Evolutionary conservation across 1,140 invertebrate genomes (phyloP), one percentile per base, ranked within the genome.

Genomic region (Ceratosolen solmsi): DNA sequence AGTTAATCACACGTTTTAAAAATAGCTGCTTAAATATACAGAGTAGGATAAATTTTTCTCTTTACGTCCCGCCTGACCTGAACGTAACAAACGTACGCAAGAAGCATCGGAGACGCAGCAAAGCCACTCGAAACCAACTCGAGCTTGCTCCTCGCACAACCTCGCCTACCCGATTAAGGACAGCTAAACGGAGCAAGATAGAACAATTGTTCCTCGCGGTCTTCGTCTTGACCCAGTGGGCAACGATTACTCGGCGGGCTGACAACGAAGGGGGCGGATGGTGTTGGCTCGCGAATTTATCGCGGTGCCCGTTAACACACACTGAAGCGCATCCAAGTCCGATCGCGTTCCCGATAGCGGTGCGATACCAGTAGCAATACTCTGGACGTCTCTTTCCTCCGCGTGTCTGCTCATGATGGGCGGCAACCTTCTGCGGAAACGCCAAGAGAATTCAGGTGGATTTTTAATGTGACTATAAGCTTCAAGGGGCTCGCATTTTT

Each of bases 301-400:
- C 78, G 36, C n/a, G n/a, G n/a, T 25, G 25, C 68, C 25, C 20
- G 41, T 25, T 41, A 11, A 49, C 65, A 56, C 36, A 4, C 30
- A 3, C 60, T 13, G 22, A 60, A 30, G 22, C 17, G 25, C 49
- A 71, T 38, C n/a, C n/a, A 65, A 27, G 56, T 80, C 56, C 22
- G 79, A 65, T 80, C 58, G 79, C 74, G 71, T 74, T 80, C 72
- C 51, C 36, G 79, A 80, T 80, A 80, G 41, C 70, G 13, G 72
- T 54, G 30, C 25, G 79, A 68, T 80, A 73, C 79, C 9, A 65
- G 8, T 38, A 68, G 9, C 25, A 22, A 25, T 68, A 27, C 60
- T 78, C n/a, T 33, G 33, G 63, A 54, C 78, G 51, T 33, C 11
- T 70, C 33, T 46, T 76, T 36, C 58, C 49, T 41, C 22, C 11